Evolutionary conservation across 2,888 invertebrate species (phyloP), one percentile per base, ranked within the genome.

Genomic region (Chalcis sispes): DNA sequence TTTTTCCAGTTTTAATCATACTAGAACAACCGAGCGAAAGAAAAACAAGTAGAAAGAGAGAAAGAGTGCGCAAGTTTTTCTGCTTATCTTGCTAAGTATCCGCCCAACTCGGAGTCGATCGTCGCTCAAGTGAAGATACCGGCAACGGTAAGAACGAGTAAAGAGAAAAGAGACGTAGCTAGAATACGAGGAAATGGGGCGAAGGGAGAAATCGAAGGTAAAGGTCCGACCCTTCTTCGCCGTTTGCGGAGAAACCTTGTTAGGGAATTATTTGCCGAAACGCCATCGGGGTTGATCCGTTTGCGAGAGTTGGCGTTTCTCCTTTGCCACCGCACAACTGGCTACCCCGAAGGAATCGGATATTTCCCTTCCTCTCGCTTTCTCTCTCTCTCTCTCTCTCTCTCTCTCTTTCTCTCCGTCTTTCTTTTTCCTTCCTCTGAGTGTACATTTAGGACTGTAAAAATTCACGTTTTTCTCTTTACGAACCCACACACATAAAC

Each of bases 221-320:
- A 50, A 66, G 65, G 58, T 13, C 25, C 50, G 66, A 59, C 65
- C 72, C 72, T 69, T 29, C 50, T 46, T n/a, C 56, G 40, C 27
- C n/a, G n/a, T n/a, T n/a, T 13, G 54, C n/a, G 23, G 70, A 61
- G 70, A 67, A 72, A 76, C 72, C 76, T 76, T 76, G 76, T 76
- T 76, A 76, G 72, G 48, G 67, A 76, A 72, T 76, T 76, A 71
- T 76, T 76, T 59, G 61, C 76, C 70, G 66, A 75, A 75, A 75
- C 50, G 75, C 71, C 69, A 75, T 75, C 67, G 72, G 40, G 76
- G 42, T 59, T 76, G 72, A 72, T 76, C 71, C 61, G 76, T 71
- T 76, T 76, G 71, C 62, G 67, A 76, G 67, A 76, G 67, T 72
- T 67, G 40, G 27, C 71, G 59, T 59, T 66, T 36, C 59, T 50